Evolutionary conservation across 64 coral and sea anemone genomes (phyloP).

Genomic region (Pachyseris speciosa): DNA sequence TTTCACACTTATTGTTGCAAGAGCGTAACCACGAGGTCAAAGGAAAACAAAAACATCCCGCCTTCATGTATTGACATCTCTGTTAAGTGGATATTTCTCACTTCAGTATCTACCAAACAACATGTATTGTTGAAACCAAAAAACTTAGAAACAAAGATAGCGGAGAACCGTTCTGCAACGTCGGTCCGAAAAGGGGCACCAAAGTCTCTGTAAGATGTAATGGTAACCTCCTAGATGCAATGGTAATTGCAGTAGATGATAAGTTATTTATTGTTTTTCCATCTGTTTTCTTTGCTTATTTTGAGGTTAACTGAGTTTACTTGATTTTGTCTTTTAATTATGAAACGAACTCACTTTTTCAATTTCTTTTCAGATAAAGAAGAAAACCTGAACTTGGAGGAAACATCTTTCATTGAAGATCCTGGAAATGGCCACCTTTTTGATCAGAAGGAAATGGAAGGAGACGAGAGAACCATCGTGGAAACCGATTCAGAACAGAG

Average conservation of each 20-base stretch:
- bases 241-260: background rate
- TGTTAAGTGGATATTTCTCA: background rate
- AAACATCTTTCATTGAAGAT: constrained; percentile 13
- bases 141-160: background rate
- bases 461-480: background rate
- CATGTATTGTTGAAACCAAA: constrained; percentile 29
- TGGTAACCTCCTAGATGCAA: background rate
- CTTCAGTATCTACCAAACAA: constrained; percentile 5
- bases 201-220: background rate
- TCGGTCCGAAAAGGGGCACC: background rate
- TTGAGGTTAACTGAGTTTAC: background rate
- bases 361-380: background rate
- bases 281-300: background rate
- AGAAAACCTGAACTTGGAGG: constrained; percentile 7
- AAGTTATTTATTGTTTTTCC: too few relatives aligned
- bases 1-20: background rate
- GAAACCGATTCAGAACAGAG: background rate
- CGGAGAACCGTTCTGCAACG: background rate
- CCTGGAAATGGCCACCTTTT: background rate
- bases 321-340: background rate
- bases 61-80: too few relatives aligned
- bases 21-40: background rate
- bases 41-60: background rate
- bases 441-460: background rate
- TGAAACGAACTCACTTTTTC: background rate